Evolutionary conservation across 2,113 vertebrate genomes (phyloP).

Genomic region (Pica pica): DNA sequence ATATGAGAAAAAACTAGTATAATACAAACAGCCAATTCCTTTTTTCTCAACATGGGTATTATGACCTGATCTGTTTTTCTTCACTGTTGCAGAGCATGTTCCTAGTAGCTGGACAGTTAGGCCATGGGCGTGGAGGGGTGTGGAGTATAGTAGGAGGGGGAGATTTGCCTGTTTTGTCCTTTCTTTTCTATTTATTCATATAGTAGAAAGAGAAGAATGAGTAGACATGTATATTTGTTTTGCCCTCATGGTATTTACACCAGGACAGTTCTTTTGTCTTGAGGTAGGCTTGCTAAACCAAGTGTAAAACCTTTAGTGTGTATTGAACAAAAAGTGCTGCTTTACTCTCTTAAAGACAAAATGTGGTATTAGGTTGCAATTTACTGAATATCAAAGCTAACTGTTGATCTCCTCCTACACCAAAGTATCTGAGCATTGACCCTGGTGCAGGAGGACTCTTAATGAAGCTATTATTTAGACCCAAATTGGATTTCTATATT

Average conservation of each 20-base stretch:
- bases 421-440: not conserved
- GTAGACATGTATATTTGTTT: not conserved
- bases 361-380: not conserved
- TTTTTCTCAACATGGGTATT: rapidly evolving
- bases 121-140: rapidly evolving
- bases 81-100: not conserved
- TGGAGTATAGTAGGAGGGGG: not conserved
- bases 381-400: not conserved
- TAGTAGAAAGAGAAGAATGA: not conserved
- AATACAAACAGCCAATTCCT: not conserved
- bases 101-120: not conserved
- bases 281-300: not conserved
- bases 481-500: not conserved
- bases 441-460: not conserved
- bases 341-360: not conserved
- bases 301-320: not conserved
- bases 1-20: not conserved
- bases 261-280: not conserved
- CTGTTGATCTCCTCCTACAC: not conserved
- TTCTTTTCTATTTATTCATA: not conserved
- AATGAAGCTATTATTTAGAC: not conserved
- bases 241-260: not conserved
- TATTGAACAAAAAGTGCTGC: not conserved
- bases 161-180: not conserved
- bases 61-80: not conserved